Evolutionary conservation across 2,888 invertebrate species (phyloP), one percentile per base, ranked within the genome.

Genomic region (Halocaridina rubra): DNA sequence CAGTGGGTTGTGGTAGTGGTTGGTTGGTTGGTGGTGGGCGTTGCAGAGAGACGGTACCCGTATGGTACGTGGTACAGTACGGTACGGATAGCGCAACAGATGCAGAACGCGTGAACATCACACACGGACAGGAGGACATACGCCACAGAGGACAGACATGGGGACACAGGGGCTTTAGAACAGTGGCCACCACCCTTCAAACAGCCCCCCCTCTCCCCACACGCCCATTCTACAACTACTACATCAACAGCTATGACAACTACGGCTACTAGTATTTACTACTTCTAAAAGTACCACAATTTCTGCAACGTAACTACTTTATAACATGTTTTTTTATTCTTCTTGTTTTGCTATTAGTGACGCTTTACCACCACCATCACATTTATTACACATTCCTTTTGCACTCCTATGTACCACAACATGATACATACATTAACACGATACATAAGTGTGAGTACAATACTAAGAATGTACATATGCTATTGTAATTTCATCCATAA

Each of bases 181-280:
- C 85, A 64, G 69, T 46, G 81, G 75, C 81, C 67, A 75, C 67
- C 61, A 46, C 76, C 32, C 76, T 33, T 75, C 81, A 64, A 32
- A 24, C 16, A 27, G 75, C 76, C 76, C n/a, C 19, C 1, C 27
- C 5, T 10, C 13, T 33, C 30, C 32, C 33, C 22, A 19, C n/a
- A 22, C n/a, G 30, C 59, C 4, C 61, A 59, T 27, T 27, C 97
- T 89, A 96, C 94, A 3, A 95, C 94, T 84, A 98, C 92, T 0
- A 95, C 94, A 75, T 93, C 93, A 24, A n/a, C n/a, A n/a, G n/a
- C n/a, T n/a, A n/a, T n/a, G n/a, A n/a, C 53, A n/a, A 53, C 53
- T 3, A 53, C 10, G 53, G 53, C 53, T 53, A 53, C 53, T 53
- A 4, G n/a, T n/a, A n/a, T n/a, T n/a, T n/a, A n/a, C n/a, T n/a